Base-by-base conservation (phyloP, 2,888 invertebrate species). In the Heliconius ismenius region DNA sequence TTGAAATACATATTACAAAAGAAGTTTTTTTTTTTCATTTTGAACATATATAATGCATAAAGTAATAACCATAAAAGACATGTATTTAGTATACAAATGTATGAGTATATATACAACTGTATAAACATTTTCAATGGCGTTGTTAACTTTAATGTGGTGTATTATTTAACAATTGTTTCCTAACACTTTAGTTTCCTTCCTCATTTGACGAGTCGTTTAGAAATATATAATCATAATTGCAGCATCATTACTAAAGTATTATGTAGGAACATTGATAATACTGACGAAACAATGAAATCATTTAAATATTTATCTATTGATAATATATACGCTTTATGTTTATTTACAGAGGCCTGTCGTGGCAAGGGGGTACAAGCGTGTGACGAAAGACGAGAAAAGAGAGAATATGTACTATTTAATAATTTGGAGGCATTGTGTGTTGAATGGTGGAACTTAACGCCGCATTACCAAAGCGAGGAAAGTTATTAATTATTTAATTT, bases 171-270 rank as follows among this genome's bases (percentile, higher is more conserved):
- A 24, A 67, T 67, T n/a, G 24, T 39, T 7, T 67, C 24, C 39
- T 67, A 18, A 58, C 6, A n/a, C 24, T 36, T 9, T 24, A 54
- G 67, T 68, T 36, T 74, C 21, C 74, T 65, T 74, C 67, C 74
- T 74, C 65, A 26, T 60, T 67, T 60, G 58, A 39, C 67, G 58
- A 67, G 65, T 39, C 67, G 39, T 67, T 60, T 60, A 74, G 67
- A 60, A 74, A 74, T 11, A 60, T 21, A 74, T 60, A 26, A 24
- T 6, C 11, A 26, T 65, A 65, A 67, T 65, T 58, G 18, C 54
- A 21, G 28, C 24, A 58, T 28, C 18, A 18, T 64, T 65, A 74
- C 70, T 49, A n/a, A 58, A 11, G 32, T 15, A 58, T 70, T 70
- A 58, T 54, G 54, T 32, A 15, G 3, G 24, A n/a, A 32, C 32